These are phyloP conservation scores for Drosophila orosa DNA, from an alignment of 1,140 invertebrate species.

Conservation along the genomic window DNA sequence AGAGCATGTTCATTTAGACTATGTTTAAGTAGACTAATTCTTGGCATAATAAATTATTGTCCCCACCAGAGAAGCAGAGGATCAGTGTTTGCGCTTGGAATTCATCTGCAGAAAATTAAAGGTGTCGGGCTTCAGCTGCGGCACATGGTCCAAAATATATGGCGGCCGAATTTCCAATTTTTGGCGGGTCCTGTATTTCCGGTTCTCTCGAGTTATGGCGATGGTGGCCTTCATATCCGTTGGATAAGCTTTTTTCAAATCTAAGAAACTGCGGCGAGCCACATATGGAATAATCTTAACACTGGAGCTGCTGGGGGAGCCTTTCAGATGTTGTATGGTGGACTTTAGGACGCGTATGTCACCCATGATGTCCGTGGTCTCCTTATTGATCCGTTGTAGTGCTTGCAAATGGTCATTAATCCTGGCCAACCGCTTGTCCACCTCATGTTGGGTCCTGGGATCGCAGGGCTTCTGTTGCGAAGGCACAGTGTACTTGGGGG, in stretches of 20 bases:
- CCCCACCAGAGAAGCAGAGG: constrained; percentile 17
- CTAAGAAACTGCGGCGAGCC: background rate
- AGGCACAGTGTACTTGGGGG: background rate
- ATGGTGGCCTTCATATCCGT: constrained; percentile 22
- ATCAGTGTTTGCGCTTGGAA: background rate
- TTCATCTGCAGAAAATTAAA: constrained; percentile 10
- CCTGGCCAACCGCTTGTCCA: constrained; percentile 17
- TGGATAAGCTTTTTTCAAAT: background rate
- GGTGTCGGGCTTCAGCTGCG: constrained; percentile 27
- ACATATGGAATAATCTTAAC: constrained; percentile 24
- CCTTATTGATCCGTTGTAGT: constrained; percentile 11
- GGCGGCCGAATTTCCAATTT: constrained; percentile 12
- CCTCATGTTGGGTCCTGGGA: background rate
- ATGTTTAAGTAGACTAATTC: constrained; percentile 75
- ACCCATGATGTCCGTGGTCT: constrained; percentile 22
- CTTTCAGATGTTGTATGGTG: constrained; percentile 13
- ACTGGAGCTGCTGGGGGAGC: background rate
- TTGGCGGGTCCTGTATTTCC: background rate
- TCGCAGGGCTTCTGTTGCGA: constrained; percentile 7
- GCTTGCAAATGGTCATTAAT: constrained; percentile 3
- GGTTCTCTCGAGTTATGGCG: background rate
- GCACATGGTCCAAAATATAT: constrained; percentile 33
- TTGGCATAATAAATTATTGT: constrained; percentile 76
- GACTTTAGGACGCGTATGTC: constrained; percentile 38
- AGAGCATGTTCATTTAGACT: constrained; percentile 57